Evolutionary conservation across 2,113 vertebrate species (phyloP).

Genomic region (Cnemophilus loriae): DNA sequence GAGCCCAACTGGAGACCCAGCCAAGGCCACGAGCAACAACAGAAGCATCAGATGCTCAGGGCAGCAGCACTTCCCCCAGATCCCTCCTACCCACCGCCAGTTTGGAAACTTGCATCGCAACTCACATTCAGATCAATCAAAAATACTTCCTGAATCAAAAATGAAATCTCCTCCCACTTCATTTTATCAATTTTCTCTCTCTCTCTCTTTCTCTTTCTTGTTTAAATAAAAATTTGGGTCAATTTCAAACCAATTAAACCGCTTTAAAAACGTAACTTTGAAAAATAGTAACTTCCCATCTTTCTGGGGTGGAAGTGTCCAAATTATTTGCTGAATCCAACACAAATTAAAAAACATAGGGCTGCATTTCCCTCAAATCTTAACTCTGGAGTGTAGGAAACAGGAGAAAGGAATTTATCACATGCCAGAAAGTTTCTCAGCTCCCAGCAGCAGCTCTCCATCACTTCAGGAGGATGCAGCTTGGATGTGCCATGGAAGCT

Average conservation of each 20-base stretch:
- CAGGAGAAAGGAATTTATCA: neutral
- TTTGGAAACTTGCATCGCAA: neutral
- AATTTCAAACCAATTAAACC: neutral
- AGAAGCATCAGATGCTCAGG: neutral
- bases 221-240: neutral
- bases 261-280: neutral
- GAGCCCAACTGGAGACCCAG: neutral
- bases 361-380: neutral
- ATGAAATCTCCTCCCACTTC: neutral
- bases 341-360: neutral
- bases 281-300: neutral
- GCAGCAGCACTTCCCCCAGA: neutral
- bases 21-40: neutral
- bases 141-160: neutral
- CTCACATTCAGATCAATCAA: neutral
- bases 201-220: no score
- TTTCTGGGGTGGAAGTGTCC: neutral
- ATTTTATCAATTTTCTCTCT: neutral
- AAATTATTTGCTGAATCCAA: neutral
- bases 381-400: neutral
- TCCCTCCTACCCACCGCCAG: neutral
- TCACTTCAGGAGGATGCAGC: slow-evolving; percentile 25
- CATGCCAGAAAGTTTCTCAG: slow-evolving; percentile 45
- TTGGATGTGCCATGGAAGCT: neutral
- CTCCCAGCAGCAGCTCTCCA: slow-evolving; percentile 23